These are phyloP conservation scores for Phoeniculus purpureus DNA, from an alignment of 2,797 vertebrate genomes.

Conservation along the genomic window DNA sequence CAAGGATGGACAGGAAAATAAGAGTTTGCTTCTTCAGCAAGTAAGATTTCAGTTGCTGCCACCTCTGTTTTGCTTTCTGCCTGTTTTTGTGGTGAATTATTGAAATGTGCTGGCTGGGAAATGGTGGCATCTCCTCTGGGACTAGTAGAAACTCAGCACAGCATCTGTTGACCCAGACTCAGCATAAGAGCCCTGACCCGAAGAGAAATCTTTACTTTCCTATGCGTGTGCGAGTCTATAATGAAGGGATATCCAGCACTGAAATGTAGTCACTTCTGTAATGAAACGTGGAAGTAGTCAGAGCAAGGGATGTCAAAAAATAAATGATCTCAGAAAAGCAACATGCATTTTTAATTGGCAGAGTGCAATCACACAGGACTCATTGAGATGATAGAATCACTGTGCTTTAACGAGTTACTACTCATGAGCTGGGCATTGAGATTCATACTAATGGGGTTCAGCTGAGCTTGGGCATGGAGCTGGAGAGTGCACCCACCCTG, in stretches of 20 bases:
- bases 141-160: not conserved
- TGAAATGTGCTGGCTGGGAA: not conserved
- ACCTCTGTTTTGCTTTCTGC: not conserved
- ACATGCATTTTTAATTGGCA: not conserved
- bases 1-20: not conserved
- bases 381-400: not conserved
- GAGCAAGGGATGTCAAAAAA: conserved; percentile 27
- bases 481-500: not conserved
- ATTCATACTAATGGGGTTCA: not conserved
- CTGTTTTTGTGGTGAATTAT: not conserved
- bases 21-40: not conserved
- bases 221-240: not conserved
- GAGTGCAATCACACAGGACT: not conserved
- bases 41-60: not conserved
- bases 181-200: not conserved
- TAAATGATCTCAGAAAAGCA: conserved; percentile 3
- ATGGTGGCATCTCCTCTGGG: not conserved
- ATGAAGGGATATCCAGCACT: not conserved
- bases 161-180: not conserved
- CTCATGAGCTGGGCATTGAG: not conserved
- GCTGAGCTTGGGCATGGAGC: not conserved
- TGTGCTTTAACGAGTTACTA: not conserved
- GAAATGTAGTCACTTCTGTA: not conserved
- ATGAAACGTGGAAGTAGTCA: not conserved
- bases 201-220: not conserved